Evolutionary conservation across 2,113 vertebrate species (phyloP).

Genomic region (Clarias macrocephalus): DNA sequence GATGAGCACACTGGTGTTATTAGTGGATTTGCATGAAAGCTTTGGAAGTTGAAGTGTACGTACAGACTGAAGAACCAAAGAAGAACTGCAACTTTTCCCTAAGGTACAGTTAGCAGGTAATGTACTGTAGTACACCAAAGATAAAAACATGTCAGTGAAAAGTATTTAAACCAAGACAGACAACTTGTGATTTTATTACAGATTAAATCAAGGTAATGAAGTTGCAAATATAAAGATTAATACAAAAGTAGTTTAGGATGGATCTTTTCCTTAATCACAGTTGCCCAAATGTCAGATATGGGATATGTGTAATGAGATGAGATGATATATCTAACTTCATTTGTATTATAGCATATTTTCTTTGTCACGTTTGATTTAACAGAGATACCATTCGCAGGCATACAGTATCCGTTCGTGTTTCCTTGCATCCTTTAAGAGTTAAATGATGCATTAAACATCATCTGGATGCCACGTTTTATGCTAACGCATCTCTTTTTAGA

Average conservation of each 20-base stretch:
- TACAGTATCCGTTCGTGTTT: not conserved
- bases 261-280: not conserved
- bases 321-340: not conserved
- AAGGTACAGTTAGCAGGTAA: not conserved
- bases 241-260: not conserved
- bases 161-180: not conserved
- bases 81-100: not conserved
- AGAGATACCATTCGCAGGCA: not conserved
- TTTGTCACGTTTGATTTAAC: not conserved
- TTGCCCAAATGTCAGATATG: not conserved
- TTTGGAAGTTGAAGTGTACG: not conserved
- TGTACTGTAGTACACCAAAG: not conserved
- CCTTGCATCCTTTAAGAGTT: not conserved
- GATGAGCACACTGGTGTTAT: not conserved
- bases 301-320: not conserved
- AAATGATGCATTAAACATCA: slow-evolving; percentile 7
- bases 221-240: not conserved
- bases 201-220: not conserved
- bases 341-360: not conserved
- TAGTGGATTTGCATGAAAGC: not conserved
- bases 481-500: not conserved
- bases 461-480: not conserved
- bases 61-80: not conserved
- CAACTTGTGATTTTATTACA: not conserved
- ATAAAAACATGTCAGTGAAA: not conserved